phyloP scores from a whole-genome alignment of 2,113 vertebrate genomes.

The Laticauda laticaudata region DNA sequence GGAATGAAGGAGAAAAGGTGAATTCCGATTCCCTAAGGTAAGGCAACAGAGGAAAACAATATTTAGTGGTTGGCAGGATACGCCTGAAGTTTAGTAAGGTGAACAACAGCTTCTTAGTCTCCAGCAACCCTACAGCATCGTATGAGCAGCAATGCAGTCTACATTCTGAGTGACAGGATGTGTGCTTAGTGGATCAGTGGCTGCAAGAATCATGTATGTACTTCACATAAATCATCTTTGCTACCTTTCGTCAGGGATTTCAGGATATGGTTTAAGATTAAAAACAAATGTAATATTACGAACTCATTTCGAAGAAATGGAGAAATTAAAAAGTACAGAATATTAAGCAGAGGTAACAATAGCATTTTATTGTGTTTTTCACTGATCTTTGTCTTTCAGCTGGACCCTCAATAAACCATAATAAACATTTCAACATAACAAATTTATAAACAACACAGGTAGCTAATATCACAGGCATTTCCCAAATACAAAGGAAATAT shows the following conservation, averaged over 20 bases:
- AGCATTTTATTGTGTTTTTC: not conserved
- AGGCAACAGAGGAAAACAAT: not conserved
- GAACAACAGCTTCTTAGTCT: not conserved
- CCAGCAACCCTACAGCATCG: not conserved
- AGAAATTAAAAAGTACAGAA: not conserved
- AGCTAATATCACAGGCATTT: not conserved
- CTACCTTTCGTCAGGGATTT: not conserved
- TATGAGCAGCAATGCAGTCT: not conserved
- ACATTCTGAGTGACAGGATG: not conserved
- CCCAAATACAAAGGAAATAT: not conserved
- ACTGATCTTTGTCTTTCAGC: not conserved
- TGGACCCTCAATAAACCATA: not conserved
- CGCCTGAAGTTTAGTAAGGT: not conserved
- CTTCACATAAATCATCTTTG: not conserved
- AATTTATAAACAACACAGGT: not conserved
- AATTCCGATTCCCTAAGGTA: not conserved
- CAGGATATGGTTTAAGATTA: not conserved
- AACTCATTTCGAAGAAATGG: not conserved
- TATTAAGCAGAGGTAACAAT: not conserved
- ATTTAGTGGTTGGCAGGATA: not conserved
- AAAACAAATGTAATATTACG: not conserved
- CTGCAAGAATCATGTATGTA: not conserved
- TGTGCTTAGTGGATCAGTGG: not conserved
- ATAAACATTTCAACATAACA: not conserved
- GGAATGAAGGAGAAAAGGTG: not conserved